phyloP scores from a whole-genome alignment of 2,888 invertebrate genomes.

The Platycheirus rosarum region DNA sequence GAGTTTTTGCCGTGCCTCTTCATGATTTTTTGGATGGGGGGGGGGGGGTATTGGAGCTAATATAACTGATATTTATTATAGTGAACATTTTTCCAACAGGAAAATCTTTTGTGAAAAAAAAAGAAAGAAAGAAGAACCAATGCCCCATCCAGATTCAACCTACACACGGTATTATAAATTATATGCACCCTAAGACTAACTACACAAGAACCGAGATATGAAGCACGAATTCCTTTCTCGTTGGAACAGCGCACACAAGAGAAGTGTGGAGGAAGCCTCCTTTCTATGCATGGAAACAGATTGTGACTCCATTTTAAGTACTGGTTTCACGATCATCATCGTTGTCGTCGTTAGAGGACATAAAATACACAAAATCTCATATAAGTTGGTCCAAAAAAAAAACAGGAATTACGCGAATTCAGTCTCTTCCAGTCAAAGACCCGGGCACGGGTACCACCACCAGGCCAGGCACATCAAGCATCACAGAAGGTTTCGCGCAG shows the following conservation, averaged over 20 bases:
- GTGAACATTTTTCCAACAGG: conserved; percentile 36
- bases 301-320: conserved; percentile 66
- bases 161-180: conserved; percentile 69
- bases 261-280: conserved; percentile 33
- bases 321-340: conserved; percentile 69
- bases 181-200: conserved; percentile 58
- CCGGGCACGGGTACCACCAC: conserved; percentile 30
- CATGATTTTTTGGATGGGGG: conserved; percentile 5
- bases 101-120: conserved; percentile 16
- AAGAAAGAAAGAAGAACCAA: conserved; percentile 34
- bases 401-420: conserved; percentile 40
- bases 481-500: conserved; percentile 62
- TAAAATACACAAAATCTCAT: conserved; percentile 54
- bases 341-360: conserved; percentile 58
- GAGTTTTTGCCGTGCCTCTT: conserved; percentile 10
- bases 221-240: conserved; percentile 61
- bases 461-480: conserved; percentile 28
- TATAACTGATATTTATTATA: conserved; percentile 60
- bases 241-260: conserved; percentile 1
- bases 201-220: conserved; percentile 59
- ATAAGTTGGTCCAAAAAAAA: conserved; percentile 8
- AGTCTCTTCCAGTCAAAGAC: conserved; percentile 68
- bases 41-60: conserved; percentile 14
- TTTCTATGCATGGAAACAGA: conserved; percentile 59
- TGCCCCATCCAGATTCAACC: conserved; percentile 50